phyloP scores from a whole-genome alignment of 1,140 invertebrate species.

The Zaprionus nigranus region DNA sequence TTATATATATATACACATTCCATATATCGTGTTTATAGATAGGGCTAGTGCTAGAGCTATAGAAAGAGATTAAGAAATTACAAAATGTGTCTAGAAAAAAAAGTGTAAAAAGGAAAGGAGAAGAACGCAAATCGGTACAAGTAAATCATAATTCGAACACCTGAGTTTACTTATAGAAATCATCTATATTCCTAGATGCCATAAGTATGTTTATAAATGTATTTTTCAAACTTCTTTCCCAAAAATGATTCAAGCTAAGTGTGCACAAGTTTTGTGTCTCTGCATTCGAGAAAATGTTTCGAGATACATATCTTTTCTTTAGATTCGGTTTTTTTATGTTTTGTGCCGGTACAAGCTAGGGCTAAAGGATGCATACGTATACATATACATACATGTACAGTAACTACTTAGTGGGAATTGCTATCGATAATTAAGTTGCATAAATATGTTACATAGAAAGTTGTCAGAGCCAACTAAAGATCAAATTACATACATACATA shows the following conservation, averaged over 20 bases:
- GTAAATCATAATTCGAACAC: constrained; percentile 74
- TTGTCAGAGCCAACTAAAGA: constrained; percentile 15
- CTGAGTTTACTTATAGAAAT: constrained; percentile 68
- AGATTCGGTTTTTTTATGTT: not conserved
- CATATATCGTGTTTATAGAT: constrained; percentile 5
- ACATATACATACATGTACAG: not conserved
- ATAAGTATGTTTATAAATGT: not conserved
- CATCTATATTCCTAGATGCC: constrained; percentile 9
- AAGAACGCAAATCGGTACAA: constrained; percentile 27
- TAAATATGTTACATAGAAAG: constrained; percentile 51
- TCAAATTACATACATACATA: constrained; percentile 26
- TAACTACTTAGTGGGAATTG: constrained; percentile 22
- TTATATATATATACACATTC: too few species aligned
- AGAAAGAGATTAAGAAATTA: constrained; percentile 10
- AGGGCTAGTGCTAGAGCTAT: constrained; percentile 12
- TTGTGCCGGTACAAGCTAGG: not conserved
- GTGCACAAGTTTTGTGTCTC: constrained; percentile 1
- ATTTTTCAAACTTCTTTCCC: not conserved
- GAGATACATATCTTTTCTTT: too few species aligned
- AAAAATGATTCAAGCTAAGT: constrained; percentile 6
- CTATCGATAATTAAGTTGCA: constrained; percentile 30
- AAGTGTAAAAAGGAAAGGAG: constrained; percentile 24
- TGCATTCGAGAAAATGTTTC: not conserved
- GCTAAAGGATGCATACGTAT: not conserved
- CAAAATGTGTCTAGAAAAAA: constrained; percentile 1